Evolutionary conservation across 37 sponge, comb jelly and placozoan genomes (phyloP).

Genomic region (Diacarnus erythraeanus): DNA sequence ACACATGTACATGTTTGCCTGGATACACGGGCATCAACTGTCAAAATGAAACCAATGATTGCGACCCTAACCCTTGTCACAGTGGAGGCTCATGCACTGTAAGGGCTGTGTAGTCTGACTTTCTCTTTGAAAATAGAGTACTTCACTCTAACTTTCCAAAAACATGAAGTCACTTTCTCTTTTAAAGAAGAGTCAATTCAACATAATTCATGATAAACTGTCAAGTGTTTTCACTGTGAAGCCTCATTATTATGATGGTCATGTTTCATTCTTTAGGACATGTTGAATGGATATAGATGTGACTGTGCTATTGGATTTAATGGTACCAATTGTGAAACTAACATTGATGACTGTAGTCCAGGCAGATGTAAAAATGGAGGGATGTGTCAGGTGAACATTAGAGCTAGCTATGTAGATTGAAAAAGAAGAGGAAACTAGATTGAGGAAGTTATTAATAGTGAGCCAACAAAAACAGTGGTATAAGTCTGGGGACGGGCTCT

Average conservation of each 20-base stretch:
- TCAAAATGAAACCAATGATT: constrained; percentile 30
- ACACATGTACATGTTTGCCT: constrained; percentile 27
- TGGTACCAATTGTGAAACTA: constrained; percentile 14
- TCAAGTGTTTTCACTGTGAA: not conserved
- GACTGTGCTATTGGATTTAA: constrained; percentile 18
- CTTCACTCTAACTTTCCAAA: too few relatives aligned
- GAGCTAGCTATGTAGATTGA: too few relatives aligned
- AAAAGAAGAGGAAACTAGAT: too few relatives aligned
- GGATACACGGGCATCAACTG: constrained; percentile 47
- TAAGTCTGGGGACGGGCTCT: too few relatives aligned
- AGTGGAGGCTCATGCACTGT: constrained; percentile 36
- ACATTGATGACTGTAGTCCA: constrained; percentile 51
- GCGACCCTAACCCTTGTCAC: constrained; percentile 9
- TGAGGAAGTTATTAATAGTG: too few relatives aligned
- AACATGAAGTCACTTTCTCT: too few relatives aligned
- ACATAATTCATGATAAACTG: too few relatives aligned
- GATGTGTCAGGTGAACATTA: constrained; percentile 16
- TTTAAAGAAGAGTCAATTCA: too few relatives aligned
- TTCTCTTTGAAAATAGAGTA: not conserved
- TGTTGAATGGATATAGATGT: not conserved
- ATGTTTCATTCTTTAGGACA: not conserved
- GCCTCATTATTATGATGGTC: not conserved
- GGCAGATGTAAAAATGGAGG: constrained; percentile 62
- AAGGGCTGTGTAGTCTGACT: not conserved
- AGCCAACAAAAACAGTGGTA: too few relatives aligned